Evolutionary conservation across 2,888 invertebrate species (phyloP).

Genomic region (Aphrophora alni): DNA sequence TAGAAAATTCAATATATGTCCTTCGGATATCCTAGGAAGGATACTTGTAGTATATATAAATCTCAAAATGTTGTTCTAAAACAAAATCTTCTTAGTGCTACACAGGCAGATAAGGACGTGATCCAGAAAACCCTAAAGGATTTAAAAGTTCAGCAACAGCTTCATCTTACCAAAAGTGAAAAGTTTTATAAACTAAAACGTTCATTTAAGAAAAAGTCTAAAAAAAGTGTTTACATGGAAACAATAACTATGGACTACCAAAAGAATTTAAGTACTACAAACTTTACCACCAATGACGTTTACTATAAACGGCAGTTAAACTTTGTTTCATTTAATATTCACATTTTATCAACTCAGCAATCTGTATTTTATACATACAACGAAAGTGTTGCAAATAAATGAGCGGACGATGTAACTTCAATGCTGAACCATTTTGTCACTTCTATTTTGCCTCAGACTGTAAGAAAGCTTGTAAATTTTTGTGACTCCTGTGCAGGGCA

Average conservation of each 20-base stretch:
- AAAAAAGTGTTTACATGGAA: not conserved
- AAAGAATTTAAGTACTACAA: slow-evolving; percentile 38
- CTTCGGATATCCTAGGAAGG: slow-evolving; percentile 23
- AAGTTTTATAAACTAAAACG: slow-evolving; percentile 27
- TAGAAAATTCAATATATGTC: slow-evolving; percentile 3
- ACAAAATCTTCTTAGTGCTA: not conserved
- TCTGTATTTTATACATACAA: slow-evolving; percentile 36
- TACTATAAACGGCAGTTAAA: slow-evolving; percentile 38
- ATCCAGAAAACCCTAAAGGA: slow-evolving; percentile 17
- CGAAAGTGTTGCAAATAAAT: slow-evolving; percentile 39
- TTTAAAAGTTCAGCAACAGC: not conserved
- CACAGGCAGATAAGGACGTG: not conserved
- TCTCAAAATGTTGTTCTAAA: not conserved
- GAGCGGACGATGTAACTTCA: slow-evolving; percentile 37
- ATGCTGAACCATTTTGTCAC: slow-evolving; percentile 36
- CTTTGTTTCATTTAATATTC: slow-evolving; percentile 39
- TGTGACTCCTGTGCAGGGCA: slow-evolving; percentile 38
- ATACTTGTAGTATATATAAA: slow-evolving; percentile 18
- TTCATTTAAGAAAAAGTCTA: not conserved
- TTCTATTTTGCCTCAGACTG: slow-evolving; percentile 6
- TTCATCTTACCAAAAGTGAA: slow-evolving; percentile 14
- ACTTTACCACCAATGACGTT: slow-evolving; percentile 41
- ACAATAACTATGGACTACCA: slow-evolving; percentile 39
- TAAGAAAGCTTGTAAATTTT: slow-evolving; percentile 18
- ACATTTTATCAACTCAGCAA: slow-evolving; percentile 19